Evolutionary conservation across 2,797 vertebrate species (phyloP).

Genomic region (Microctenopoma stevenorrisi): DNA sequence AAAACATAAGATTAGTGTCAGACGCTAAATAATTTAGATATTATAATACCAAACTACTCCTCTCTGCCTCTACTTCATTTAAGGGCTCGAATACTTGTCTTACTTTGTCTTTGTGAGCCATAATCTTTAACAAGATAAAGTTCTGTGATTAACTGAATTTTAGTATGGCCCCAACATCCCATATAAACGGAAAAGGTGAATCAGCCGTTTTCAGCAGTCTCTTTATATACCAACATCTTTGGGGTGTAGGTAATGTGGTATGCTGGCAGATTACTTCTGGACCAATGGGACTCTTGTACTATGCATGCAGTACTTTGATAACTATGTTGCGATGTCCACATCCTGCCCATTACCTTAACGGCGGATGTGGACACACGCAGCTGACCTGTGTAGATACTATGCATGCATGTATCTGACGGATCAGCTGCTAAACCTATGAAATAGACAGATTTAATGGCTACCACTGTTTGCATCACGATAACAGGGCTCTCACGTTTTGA

Average conservation of each 20-base stretch:
- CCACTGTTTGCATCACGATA: too few relatives aligned
- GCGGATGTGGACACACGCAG: too few relatives aligned
- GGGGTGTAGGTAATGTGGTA: not conserved
- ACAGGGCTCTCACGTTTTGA: too few relatives aligned
- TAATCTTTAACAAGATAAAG: constrained; percentile 8
- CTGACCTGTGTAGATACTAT: too few relatives aligned
- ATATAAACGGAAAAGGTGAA: not conserved
- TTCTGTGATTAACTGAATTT: constrained; percentile 1
- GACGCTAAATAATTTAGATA: constrained; percentile 2
- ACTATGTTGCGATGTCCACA: too few relatives aligned
- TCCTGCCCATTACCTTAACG: too few relatives aligned
- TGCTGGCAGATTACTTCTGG: constrained; percentile 6
- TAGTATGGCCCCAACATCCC: not conserved
- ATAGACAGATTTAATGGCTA: too few relatives aligned
- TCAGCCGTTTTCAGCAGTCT: constrained; percentile 9
- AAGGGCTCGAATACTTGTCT: constrained; percentile 3
- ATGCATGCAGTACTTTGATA: not conserved
- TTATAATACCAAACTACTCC: constrained; percentile 4
- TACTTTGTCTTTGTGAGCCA: constrained; percentile 4
- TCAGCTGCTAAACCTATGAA: too few relatives aligned
- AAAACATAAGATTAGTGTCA: constrained; percentile 14
- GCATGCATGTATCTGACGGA: too few relatives aligned
- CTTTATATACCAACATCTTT: not conserved
- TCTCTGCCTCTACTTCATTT: not conserved
- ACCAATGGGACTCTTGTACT: constrained; percentile 2